Conservation (phyloP, 2,888 invertebrate species). For the Homarus gammarus region DNA sequence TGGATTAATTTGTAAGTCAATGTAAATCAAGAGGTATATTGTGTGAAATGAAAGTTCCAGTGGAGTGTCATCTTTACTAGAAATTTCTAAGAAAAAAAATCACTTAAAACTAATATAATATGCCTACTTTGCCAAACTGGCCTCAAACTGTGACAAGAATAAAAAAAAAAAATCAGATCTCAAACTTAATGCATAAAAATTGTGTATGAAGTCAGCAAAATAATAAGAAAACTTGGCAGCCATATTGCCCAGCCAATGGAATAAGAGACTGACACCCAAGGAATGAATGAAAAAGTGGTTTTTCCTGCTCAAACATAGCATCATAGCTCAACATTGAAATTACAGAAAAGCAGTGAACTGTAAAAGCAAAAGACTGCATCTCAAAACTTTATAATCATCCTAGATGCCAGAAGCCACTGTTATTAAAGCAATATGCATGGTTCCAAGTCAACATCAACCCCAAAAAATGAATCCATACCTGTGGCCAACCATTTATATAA, state of each 20-base stretch:
- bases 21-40: too few relatives aligned
- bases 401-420: slow-evolving; percentile 28
- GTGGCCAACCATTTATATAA: slow-evolving; percentile 8
- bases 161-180: slow-evolving; percentile 65
- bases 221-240: slow-evolving; percentile 24
- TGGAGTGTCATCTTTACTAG: slow-evolving; percentile 69
- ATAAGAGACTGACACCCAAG: slow-evolving; percentile 32
- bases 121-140: slow-evolving; percentile 60
- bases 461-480: background rate
- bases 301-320: slow-evolving; percentile 34
- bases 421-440: slow-evolving; percentile 2
- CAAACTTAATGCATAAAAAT: slow-evolving; percentile 44
- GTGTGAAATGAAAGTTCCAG: background rate
- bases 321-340: background rate
- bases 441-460: slow-evolving; percentile 3
- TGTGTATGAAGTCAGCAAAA: slow-evolving; percentile 45
- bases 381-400: slow-evolving; percentile 18
- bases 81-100: slow-evolving; percentile 67
- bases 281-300: slow-evolving; percentile 33
- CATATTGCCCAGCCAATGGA: slow-evolving; percentile 26
- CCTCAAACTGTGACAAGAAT: slow-evolving; percentile 64
- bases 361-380: slow-evolving; percentile 22
- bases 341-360: slow-evolving; percentile 16
- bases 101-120: slow-evolving; percentile 66
- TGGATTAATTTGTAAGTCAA: too few relatives aligned